Evolutionary conservation across 2,113 vertebrate genomes (phyloP).

Genomic region (Ctenomys sociabilis): DNA sequence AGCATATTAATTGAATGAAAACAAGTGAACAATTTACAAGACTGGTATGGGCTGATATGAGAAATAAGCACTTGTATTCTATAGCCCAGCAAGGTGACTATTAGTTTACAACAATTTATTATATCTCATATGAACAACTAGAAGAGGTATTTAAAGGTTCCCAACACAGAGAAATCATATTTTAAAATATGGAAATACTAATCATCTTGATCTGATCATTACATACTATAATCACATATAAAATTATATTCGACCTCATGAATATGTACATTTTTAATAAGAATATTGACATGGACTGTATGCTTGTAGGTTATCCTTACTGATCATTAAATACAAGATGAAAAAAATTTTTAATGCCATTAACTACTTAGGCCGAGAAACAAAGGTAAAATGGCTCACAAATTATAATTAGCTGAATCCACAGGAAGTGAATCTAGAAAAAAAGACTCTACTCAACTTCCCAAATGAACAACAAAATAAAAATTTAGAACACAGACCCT

Average conservation of each 20-base stretch:
- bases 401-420: constrained; percentile 14
- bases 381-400: constrained; percentile 58
- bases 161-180: neutral
- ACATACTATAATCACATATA: neutral
- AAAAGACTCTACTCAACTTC: neutral
- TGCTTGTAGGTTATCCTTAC: constrained; percentile 5
- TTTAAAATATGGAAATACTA: neutral
- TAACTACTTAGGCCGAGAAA: constrained; percentile 44
- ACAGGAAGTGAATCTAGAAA: constrained; percentile 38
- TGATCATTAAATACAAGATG: constrained; percentile 28
- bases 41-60: neutral
- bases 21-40: constrained; percentile 40
- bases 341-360: neutral
- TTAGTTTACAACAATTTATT: neutral
- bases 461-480: neutral
- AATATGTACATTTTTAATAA: neutral
- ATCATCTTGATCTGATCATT: neutral
- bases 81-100: neutral
- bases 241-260: neutral
- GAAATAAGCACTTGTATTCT: neutral
- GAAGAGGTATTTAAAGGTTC: neutral
- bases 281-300: neutral
- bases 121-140: neutral
- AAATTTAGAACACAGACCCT: constrained; percentile 12
- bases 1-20: constrained; percentile 28